Conservation (phyloP, 2,113 vertebrate species). For the Rousettus leschenaultii region DNA sequence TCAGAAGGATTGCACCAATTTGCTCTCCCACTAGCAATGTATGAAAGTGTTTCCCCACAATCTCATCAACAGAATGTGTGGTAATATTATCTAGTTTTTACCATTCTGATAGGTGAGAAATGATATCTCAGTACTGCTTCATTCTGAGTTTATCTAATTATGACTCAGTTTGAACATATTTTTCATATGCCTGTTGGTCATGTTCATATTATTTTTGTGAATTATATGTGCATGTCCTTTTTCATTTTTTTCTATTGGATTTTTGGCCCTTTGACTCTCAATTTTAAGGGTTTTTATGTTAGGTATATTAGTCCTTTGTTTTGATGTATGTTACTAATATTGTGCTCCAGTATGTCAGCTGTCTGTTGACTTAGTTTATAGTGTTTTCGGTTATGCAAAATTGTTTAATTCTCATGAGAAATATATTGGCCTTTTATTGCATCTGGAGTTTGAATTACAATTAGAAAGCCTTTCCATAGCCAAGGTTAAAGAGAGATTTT, state of each 20-base stretch:
- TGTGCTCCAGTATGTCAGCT: neutral
- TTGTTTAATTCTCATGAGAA: neutral
- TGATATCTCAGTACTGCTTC: neutral
- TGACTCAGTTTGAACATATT: neutral
- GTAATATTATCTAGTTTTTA: neutral
- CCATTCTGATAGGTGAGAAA: neutral
- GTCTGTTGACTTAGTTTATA: neutral
- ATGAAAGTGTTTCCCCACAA: neutral
- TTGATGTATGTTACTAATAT: neutral
- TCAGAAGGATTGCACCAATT: neutral
- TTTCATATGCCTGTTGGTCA: neutral
- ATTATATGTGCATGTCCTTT: neutral
- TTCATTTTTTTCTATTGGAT: neutral
- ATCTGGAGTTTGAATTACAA: neutral
- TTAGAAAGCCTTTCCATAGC: neutral
- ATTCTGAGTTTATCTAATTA: neutral
- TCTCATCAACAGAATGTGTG: neutral
- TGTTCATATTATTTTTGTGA: neutral
- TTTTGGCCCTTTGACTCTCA: neutral
- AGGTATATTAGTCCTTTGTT: neutral
- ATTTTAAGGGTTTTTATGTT: neutral
- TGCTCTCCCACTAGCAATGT: neutral
- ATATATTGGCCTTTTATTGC: neutral
- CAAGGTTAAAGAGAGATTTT: neutral
- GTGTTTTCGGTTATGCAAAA: neutral